Conservation (phyloP, 2,797 vertebrate genomes). For the Syncerus caffer region DNA sequence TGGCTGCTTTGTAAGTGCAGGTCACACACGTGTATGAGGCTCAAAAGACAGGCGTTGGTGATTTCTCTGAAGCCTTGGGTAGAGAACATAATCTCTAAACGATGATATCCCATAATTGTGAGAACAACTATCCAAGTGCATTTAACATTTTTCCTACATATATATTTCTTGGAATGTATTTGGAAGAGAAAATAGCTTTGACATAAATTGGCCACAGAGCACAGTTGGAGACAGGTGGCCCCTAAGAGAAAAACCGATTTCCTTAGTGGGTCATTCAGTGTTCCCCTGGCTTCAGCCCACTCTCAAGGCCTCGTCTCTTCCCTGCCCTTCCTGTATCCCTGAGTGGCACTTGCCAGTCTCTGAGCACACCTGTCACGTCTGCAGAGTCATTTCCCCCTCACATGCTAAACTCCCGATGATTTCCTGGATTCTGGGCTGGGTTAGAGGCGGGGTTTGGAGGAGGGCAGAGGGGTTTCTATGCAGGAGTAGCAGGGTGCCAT, state of each 20-base stretch:
- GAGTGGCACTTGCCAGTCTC: neutral
- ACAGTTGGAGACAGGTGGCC: neutral
- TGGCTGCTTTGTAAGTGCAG: neutral
- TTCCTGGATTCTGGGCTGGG: neutral
- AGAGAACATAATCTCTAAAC: neutral
- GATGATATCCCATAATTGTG: neutral
- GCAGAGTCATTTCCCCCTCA: neutral
- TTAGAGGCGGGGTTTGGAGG: neutral
- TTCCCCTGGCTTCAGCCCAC: neutral
- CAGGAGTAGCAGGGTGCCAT: neutral
- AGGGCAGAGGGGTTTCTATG: neutral
- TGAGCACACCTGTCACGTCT: neutral
- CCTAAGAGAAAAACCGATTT: neutral
- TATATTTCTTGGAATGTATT: neutral
- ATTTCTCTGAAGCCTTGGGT: neutral
- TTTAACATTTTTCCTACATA: neutral
- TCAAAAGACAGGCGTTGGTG: neutral
- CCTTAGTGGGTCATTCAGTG: neutral
- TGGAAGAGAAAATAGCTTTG: conserved; percentile 3
- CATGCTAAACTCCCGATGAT: neutral
- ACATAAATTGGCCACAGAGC: neutral
- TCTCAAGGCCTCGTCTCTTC: neutral
- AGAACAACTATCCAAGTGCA: neutral
- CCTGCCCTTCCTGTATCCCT: neutral
- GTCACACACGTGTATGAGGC: fast-evolving